Evolutionary conservation across 2,888 invertebrate species (phyloP).

Genomic region (Netelia inedita): DNA sequence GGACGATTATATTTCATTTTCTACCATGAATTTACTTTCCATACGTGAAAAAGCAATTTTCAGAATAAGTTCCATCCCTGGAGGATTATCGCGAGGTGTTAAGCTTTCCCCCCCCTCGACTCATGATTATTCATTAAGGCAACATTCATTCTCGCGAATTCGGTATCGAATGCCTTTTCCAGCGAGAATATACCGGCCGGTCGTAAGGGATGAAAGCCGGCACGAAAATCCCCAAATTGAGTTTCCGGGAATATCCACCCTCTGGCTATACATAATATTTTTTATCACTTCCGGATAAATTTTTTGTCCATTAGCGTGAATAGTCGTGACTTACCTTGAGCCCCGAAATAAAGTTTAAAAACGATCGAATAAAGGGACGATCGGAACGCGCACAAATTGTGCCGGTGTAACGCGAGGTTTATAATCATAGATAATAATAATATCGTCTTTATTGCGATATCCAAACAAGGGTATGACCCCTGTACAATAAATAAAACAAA

Average conservation of each 20-base stretch:
- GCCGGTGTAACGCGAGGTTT: slow-evolving; percentile 28
- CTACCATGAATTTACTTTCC: not conserved
- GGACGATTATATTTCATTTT: slow-evolving; percentile 19
- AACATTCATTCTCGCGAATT: slow-evolving; percentile 63
- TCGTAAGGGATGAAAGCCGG: not conserved
- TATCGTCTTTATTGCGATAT: no score
- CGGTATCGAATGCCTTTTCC: slow-evolving; percentile 63
- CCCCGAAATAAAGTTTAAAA: slow-evolving; percentile 21
- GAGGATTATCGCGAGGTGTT: slow-evolving; percentile 39
- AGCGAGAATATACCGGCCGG: not conserved
- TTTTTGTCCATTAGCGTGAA: slow-evolving; percentile 28
- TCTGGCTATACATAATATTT: not conserved
- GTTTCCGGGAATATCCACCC: slow-evolving; percentile 21
- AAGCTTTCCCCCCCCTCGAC: slow-evolving; percentile 17
- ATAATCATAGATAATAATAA: slow-evolving; percentile 19
- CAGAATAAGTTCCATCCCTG: slow-evolving; percentile 37
- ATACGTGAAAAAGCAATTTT: slow-evolving; percentile 54
- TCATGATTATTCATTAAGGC: slow-evolving; percentile 73
- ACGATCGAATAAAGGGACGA: slow-evolving; percentile 7
- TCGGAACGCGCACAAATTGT: slow-evolving; percentile 34
- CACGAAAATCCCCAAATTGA: slow-evolving; percentile 32
- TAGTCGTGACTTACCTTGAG: slow-evolving; percentile 70
- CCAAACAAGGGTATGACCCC: no score
- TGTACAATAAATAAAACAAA: slow-evolving; percentile 6
- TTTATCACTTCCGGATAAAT: not conserved